A percentile compares a stretch with the other conserved stretches of the same genome.
phyloP scores from a whole-genome alignment of 2,797 vertebrate species.

The Acipenser oxyrinchus region DNA sequence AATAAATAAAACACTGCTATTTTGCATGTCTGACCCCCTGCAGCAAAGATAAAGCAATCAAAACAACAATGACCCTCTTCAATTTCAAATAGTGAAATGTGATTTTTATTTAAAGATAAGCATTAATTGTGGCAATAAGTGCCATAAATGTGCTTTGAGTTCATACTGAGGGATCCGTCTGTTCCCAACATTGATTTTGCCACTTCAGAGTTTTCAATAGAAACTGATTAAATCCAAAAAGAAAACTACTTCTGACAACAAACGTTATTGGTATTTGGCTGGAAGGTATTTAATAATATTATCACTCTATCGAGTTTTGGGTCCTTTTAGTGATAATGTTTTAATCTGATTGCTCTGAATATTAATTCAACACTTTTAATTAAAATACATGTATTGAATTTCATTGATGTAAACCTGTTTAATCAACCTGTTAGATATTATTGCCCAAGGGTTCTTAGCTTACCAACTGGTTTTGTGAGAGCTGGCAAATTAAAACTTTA shows the following conservation, averaged over 20 bases:
- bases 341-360: conserved; percentile 46
- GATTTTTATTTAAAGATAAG: conserved; percentile 1
- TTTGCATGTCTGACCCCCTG: neutral
- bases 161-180: neutral
- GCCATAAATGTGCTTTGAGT: neutral
- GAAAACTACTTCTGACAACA: neutral
- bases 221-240: conserved; percentile 7
- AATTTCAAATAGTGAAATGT: conserved; percentile 1
- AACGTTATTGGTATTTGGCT: conserved; percentile 23
- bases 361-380: conserved; percentile 48
- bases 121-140: conserved; percentile 4
- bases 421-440: conserved; percentile 19
- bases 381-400: conserved; percentile 40
- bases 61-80: neutral
- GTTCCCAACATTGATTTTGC: neutral
- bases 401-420: conserved; percentile 25
- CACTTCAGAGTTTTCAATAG: neutral
- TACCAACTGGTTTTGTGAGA: neutral
- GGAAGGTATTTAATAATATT: conserved; percentile 34
- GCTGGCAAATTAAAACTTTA: conserved; percentile 8
- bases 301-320: conserved; percentile 11
- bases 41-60: conserved; percentile 4
- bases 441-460: neutral
- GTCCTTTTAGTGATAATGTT: conserved; percentile 28
- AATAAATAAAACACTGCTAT: too few species aligned